These are phyloP conservation scores for Kryphioiulus occultus DNA, from an alignment of 2,888 invertebrate species.

Conservation along the genomic window DNA sequence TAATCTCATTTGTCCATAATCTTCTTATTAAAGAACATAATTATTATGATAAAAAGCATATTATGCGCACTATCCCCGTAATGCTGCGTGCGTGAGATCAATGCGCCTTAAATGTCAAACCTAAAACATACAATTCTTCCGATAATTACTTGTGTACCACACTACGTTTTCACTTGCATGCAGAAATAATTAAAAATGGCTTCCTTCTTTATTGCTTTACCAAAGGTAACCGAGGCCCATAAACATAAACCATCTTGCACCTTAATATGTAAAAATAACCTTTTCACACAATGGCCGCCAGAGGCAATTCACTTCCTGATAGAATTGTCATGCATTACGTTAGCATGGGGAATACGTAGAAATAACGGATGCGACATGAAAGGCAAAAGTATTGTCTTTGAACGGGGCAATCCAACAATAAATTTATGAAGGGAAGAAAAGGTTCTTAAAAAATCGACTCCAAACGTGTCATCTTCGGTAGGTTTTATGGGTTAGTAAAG, in stretches of 20 bases:
- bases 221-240: slow-evolving; percentile 21
- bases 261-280: background rate
- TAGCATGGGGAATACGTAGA: background rate
- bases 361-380: background rate
- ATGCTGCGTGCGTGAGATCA: slow-evolving; percentile 1
- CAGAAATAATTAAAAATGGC: slow-evolving; percentile 30
- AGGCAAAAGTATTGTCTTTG: background rate
- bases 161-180: background rate
- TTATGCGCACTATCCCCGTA: slow-evolving; percentile 28
- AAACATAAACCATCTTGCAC: slow-evolving; percentile 14
- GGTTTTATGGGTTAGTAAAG: too few species aligned
- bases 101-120: slow-evolving; percentile 32
- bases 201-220: slow-evolving; percentile 10
- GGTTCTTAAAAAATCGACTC: too few species aligned
- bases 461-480: too few species aligned
- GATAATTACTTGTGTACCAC: slow-evolving; percentile 15
- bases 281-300: background rate
- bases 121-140: background rate
- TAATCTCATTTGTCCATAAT: slow-evolving; percentile 24
- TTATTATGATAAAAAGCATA: slow-evolving; percentile 41
- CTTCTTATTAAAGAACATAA: slow-evolving; percentile 41
- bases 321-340: background rate
- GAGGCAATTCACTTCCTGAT: background rate
- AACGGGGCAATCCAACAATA: background rate
- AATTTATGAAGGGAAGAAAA: too few species aligned